phyloP scores from a whole-genome alignment of 2,113 vertebrate species.

The Mesembrinibis cayennensis region DNA sequence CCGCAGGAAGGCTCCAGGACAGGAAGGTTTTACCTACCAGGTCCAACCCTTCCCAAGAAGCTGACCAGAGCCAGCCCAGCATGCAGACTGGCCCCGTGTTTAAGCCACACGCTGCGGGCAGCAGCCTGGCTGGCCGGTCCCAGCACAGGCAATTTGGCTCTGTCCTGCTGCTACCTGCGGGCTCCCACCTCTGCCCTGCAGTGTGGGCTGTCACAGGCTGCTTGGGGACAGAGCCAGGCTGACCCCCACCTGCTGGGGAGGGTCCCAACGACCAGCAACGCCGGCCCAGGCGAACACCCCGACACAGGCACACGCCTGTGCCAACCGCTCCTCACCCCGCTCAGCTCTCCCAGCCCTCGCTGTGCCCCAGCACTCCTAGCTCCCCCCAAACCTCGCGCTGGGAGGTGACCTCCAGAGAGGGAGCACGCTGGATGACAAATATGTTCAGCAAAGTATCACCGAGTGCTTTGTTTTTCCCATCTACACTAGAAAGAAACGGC shows the following conservation, averaged over 20 bases:
- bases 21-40: neutral
- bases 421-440: neutral
- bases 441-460: neutral
- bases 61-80: neutral
- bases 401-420: neutral
- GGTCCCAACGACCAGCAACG: neutral
- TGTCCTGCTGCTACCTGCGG: neutral
- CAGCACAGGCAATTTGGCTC: neutral
- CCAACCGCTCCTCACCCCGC: neutral
- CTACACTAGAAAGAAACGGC: neutral
- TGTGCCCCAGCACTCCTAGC: neutral
- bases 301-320: neutral
- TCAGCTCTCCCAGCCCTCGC: neutral
- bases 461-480: neutral
- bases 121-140: too few species aligned
- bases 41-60: too few species aligned
- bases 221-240: neutral
- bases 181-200: neutral
- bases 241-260: neutral
- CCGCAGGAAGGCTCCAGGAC: neutral
- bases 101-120: neutral
- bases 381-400: neutral
- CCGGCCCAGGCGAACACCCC: neutral
- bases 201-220: neutral
- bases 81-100: accelerated